These are phyloP conservation scores for Phengaris arion DNA, from an alignment of 2,888 invertebrate species.

Conservation along the genomic window DNA sequence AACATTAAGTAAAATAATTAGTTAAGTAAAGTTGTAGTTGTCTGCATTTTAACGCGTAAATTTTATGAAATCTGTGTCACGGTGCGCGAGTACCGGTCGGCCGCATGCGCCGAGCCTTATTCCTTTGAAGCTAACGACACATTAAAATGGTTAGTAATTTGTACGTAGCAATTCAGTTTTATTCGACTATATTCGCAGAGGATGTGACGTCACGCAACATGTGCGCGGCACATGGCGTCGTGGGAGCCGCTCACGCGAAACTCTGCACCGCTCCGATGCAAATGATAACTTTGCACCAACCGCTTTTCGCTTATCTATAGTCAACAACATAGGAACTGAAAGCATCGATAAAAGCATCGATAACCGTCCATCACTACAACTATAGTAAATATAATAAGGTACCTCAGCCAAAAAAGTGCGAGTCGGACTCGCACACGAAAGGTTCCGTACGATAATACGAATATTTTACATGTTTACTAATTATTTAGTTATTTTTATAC, in stretches of 20 bases:
- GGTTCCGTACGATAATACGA: no score
- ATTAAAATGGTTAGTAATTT: background rate
- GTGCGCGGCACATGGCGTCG: conserved; percentile 24
- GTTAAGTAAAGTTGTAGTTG: no score
- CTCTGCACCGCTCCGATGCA: conserved; percentile 11
- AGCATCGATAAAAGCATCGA: conserved; percentile 1
- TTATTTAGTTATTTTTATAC: no score
- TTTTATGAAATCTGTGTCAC: no score
- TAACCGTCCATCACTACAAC: background rate
- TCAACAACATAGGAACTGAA: background rate
- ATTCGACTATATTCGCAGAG: conserved; percentile 21
- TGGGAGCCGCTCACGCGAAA: conserved; percentile 24
- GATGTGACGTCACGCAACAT: conserved; percentile 26
- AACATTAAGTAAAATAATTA: no score
- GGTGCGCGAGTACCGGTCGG: background rate
- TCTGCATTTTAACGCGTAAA: no score
- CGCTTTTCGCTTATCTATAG: background rate
- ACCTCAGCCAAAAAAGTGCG: no score
- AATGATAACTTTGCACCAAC: conserved; percentile 24
- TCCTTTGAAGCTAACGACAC: background rate
- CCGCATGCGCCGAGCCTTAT: background rate
- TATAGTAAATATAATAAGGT: background rate
- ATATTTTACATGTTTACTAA: no score
- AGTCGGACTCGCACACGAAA: no score
- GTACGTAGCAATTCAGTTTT: conserved; percentile 15